Conservation (phyloP, 2,888 invertebrate species). For the Aleiodes alternator region DNA sequence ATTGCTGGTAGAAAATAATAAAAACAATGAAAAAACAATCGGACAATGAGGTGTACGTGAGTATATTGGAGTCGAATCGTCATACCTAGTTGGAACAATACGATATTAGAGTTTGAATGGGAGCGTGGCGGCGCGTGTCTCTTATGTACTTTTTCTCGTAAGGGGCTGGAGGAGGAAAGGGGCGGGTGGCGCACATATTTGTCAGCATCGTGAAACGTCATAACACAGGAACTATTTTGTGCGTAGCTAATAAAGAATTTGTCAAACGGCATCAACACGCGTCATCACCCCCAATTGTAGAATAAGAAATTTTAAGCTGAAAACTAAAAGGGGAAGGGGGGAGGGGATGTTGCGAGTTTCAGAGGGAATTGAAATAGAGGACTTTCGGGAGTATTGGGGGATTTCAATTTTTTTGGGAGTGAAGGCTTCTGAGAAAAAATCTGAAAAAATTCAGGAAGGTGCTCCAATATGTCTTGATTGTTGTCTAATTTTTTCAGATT, state of each 20-base stretch:
- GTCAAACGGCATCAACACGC: constrained; percentile 61
- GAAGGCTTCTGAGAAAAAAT: too few relatives aligned
- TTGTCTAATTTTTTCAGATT: too few relatives aligned
- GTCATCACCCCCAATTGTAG: constrained; percentile 36
- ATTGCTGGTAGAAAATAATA: constrained; percentile 7
- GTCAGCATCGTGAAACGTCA: constrained; percentile 69
- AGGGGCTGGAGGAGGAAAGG: constrained; percentile 42
- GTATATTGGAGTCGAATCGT: constrained; percentile 38
- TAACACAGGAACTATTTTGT: constrained; percentile 58
- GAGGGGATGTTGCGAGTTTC: too few relatives aligned
- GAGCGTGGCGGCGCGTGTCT: constrained; percentile 74
- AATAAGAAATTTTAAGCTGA: not conserved
- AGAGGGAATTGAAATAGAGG: too few relatives aligned
- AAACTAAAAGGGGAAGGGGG: too few relatives aligned
- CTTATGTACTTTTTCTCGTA: constrained; percentile 56
- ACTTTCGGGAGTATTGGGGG: too few relatives aligned
- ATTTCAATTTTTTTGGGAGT: too few relatives aligned
- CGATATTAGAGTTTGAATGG: constrained; percentile 64
- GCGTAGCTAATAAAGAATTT: constrained; percentile 67
- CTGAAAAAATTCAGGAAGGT: too few relatives aligned
- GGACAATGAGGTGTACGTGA: constrained; percentile 41
- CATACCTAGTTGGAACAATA: constrained; percentile 53
- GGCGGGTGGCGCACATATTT: constrained; percentile 60
- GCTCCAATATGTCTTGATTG: too few relatives aligned
- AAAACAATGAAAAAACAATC: constrained; percentile 18